Conservation (phyloP, 2,888 invertebrate genomes). For the Sycophila texana region DNA sequence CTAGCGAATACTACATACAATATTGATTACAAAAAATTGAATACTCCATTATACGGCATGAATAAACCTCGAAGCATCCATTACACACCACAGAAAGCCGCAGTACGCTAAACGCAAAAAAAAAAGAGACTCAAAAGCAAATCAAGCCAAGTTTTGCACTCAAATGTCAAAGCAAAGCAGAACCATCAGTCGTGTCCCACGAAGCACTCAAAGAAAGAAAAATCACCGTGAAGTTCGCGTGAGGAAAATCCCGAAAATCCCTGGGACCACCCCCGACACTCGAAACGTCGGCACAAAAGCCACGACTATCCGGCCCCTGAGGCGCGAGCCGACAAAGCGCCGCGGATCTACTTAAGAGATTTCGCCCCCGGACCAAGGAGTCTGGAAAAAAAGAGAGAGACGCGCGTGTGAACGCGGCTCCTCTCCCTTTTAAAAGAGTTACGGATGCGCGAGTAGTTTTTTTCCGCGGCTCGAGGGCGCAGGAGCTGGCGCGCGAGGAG, state of each 20-base stretch:
- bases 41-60: no score
- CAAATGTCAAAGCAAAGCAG: background rate
- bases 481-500: background rate
- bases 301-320: background rate
- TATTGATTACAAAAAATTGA: no score
- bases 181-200: background rate
- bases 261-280: conserved; percentile 48
- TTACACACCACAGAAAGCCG: background rate
- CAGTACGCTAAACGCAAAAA: background rate
- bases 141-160: background rate
- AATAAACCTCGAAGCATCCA: no score
- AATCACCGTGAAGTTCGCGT: conserved; percentile 54
- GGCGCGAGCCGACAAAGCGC: conserved; percentile 50
- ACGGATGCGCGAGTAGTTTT: conserved; percentile 36
- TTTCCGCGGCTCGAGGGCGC: background rate
- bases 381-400: background rate
- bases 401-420: conserved; percentile 10
- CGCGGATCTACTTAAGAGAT: conserved; percentile 11
- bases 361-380: background rate
- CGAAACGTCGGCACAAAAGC: conserved; percentile 35
- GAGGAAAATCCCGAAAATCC: conserved; percentile 59
- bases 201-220: conserved; percentile 33
- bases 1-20: no score
- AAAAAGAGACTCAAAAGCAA: conserved; percentile 7
- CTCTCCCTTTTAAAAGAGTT: conserved; percentile 49